Evolutionary conservation across 2,888 invertebrate species (phyloP).

Genomic region (Drosophila mimetica): DNA sequence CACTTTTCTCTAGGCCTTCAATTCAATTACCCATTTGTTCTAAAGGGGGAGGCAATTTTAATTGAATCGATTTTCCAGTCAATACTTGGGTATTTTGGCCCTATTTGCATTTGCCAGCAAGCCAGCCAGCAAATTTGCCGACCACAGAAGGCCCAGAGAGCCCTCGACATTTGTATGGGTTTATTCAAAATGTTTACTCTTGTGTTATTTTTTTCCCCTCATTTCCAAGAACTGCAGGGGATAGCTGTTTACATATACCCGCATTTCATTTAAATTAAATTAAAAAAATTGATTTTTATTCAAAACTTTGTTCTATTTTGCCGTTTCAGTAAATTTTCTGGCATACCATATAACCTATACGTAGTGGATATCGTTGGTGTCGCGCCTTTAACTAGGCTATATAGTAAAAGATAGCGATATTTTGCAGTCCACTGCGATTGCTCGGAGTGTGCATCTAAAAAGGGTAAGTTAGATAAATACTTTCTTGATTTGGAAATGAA

Average conservation of each 20-base stretch:
- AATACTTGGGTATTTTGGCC: conserved; percentile 18
- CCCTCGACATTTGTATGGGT: conserved; percentile 57
- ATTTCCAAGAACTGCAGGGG: conserved; percentile 2
- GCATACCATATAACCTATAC: conserved; percentile 34
- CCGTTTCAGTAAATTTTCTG: conserved; percentile 67
- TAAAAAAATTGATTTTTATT: conserved; percentile 75
- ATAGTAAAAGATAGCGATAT: conserved; percentile 41
- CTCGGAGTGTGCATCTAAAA: conserved; percentile 38
- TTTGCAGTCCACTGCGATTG: conserved; percentile 43
- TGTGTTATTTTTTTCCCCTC: conserved; percentile 14
- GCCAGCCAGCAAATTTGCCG: conserved; percentile 36
- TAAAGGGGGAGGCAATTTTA: conserved; percentile 31
- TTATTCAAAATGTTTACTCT: conserved; percentile 57
- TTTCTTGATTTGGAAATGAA: too few relatives aligned
- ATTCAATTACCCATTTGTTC: not conserved
- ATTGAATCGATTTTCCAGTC: conserved; percentile 62
- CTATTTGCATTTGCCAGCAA: conserved; percentile 5
- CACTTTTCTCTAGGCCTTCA: not conserved
- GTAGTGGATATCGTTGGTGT: conserved; percentile 41
- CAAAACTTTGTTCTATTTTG: conserved; percentile 25
- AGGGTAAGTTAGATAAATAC: conserved; percentile 44
- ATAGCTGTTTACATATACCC: conserved; percentile 14
- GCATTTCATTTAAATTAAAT: conserved; percentile 72
- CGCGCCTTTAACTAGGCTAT: conserved; percentile 63
- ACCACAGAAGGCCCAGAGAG: conserved; percentile 33